These are phyloP conservation scores for Drosophila siamana DNA, from an alignment of 2,888 invertebrate genomes.

Conservation along the genomic window DNA sequence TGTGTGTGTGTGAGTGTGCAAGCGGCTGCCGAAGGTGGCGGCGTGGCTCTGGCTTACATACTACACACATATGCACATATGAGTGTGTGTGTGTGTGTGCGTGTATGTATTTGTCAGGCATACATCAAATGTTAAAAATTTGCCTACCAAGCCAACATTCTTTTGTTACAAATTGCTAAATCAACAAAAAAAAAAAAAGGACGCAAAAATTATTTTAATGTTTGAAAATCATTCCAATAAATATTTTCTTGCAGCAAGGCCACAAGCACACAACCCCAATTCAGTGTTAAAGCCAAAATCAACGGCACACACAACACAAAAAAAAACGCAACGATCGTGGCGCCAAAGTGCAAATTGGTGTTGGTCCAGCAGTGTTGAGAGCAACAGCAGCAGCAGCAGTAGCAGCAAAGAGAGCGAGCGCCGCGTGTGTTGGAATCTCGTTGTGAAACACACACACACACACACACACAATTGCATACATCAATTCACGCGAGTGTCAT, in stretches of 20 bases:
- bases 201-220: neutral
- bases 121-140: neutral
- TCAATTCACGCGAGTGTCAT: neutral
- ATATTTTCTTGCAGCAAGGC: constrained; percentile 40
- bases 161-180: constrained; percentile 3
- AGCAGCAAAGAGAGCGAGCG: constrained; percentile 42
- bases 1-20: constrained; percentile 25
- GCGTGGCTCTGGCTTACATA: constrained; percentile 39
- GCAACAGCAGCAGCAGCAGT: neutral
- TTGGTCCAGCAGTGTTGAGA: constrained; percentile 42
- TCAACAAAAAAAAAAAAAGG: neutral
- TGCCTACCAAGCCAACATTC: constrained; percentile 14
- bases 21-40: constrained; percentile 40
- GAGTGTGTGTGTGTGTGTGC: neutral
- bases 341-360: constrained; percentile 58
- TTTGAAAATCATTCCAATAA: too few species aligned
- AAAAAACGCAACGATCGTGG: constrained; percentile 43
- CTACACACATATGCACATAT: constrained; percentile 5
- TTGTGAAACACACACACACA: constrained; percentile 25
- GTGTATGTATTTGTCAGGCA: neutral
- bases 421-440: constrained; percentile 63
- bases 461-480: constrained; percentile 19
- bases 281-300: constrained; percentile 17
- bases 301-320: constrained; percentile 2
- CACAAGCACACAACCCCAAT: constrained; percentile 14